Base-by-base conservation (phyloP, 2,113 vertebrate species). In the Crotophaga sulcirostris region DNA sequence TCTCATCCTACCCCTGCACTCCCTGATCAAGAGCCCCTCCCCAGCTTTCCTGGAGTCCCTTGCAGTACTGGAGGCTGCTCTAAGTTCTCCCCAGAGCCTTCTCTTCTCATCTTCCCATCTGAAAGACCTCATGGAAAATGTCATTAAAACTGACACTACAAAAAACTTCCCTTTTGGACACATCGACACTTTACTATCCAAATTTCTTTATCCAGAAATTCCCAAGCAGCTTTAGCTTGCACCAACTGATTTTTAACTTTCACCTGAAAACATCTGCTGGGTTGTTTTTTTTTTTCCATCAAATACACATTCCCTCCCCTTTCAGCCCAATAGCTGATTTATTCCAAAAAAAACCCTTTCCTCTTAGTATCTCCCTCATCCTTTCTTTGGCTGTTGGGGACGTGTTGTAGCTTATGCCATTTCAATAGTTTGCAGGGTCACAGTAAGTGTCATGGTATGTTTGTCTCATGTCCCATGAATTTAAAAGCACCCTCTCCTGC, bases 371-470 rank as follows among this genome's bases (percentile, higher is more conserved):
- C 81, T 92, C 84, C 73, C 77, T 87, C 51, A 23, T 29, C 77
- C 91, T 85, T 93, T 87, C 89, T 87, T 58, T 87, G 74, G 54
- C 87, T 66, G 62, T 72, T 91, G 89, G 58, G 36, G 34, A 45
- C 89, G 76, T 28, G 25, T 42, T 84, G 44, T 81, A 70, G 80
- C 52, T 95, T 62, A 93, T 67, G 83, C 93, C 52, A n/a, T 26
- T 72, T 47, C 87, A 95, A 91, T 14, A 44, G 74, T 92, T 91
- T 91, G 81, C 87, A 91, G 89, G 87, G 87, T 96, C 87, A 94
- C 68, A 87, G 44, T 0, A 3, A 82, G 84, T 76, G 89, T 89
- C 87, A 91, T 23, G 78, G 44, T 36, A 63, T 91, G 74, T 96
- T 95, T 96, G 89, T 69, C 81, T 62, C 62, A 1, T 4, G 40